Evolutionary conservation across 2,888 invertebrate genomes (phyloP).

Genomic region (Scaptomyza caliginosa): DNA sequence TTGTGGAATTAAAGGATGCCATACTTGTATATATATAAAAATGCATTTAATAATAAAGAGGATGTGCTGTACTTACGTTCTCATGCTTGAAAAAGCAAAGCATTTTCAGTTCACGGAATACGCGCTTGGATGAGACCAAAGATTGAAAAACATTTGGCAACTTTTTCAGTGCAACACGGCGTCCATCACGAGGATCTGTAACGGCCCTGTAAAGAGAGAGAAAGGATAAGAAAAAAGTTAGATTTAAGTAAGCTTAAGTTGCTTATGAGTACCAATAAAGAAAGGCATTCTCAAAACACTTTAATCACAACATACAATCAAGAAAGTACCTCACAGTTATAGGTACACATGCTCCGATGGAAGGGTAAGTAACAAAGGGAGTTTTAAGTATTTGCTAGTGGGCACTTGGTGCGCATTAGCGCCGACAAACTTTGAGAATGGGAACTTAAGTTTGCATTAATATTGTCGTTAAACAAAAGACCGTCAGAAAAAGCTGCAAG

Average conservation of each 20-base stretch:
- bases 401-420: conserved; percentile 35
- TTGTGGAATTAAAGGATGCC: not conserved
- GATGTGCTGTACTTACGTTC: conserved; percentile 91
- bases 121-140: conserved; percentile 98
- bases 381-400: conserved; percentile 10
- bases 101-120: conserved; percentile 99
- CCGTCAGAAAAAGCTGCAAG: conserved; percentile 34
- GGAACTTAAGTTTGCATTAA: conserved; percentile 47
- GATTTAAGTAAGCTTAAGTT: too few relatives aligned
- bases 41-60: not conserved
- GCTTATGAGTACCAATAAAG: too few relatives aligned
- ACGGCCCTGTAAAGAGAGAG: conserved; percentile 91
- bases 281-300: too few relatives aligned
- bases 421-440: not conserved
- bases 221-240: not conserved
- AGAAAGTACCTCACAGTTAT: too few relatives aligned
- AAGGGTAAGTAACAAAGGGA: not conserved
- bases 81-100: conserved; percentile 99
- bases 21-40: too few relatives aligned
- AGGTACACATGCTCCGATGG: too few relatives aligned
- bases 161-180: conserved; percentile 99
- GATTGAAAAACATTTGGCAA: conserved; percentile 99
- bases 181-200: conserved; percentile 99
- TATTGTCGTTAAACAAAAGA: conserved; percentile 48
- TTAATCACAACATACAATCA: too few relatives aligned